These are phyloP conservation scores for Melieria picta DNA, from an alignment of 2,888 invertebrate genomes.

Conservation along the genomic window DNA sequence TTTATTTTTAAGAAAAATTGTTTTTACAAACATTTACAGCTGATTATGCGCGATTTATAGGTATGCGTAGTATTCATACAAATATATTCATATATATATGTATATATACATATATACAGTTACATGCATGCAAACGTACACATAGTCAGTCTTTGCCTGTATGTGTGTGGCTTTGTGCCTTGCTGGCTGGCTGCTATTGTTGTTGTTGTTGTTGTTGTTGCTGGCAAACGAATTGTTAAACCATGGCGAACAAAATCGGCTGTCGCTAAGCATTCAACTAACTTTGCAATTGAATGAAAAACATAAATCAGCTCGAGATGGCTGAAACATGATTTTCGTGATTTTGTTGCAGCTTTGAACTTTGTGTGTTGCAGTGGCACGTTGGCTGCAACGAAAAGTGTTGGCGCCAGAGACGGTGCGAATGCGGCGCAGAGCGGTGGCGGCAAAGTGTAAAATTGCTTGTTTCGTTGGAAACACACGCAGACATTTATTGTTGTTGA, in stretches of 20 bases:
- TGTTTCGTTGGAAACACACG: slow-evolving; percentile 52
- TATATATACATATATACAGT: slow-evolving; percentile 16
- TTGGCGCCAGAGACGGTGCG: not conserved
- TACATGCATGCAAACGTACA: not conserved
- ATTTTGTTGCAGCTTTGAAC: slow-evolving; percentile 36
- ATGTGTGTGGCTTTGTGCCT: slow-evolving; percentile 39
- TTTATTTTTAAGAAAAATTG: too few species aligned
- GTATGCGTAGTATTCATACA: too few species aligned
- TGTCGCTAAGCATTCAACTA: not conserved
- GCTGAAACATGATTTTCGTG: slow-evolving; percentile 22
- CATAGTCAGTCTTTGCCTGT: slow-evolving; percentile 48
- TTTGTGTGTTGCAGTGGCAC: not conserved
- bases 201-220: too few species aligned
- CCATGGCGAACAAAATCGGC: not conserved
- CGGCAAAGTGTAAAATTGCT: slow-evolving; percentile 44
- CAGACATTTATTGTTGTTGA: slow-evolving; percentile 43
- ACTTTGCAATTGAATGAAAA: too few species aligned
- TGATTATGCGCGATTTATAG: too few species aligned
- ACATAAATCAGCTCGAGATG: too few species aligned
- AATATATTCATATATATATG: not conserved
- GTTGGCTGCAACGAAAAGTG: too few species aligned
- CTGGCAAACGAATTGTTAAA: too few species aligned
- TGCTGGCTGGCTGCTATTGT: too few species aligned
- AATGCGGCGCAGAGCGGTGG: not conserved
- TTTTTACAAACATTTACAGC: too few species aligned